Percentiles rank a stretch among this genome's conserved stretches.
Conservation (phyloP, 2,113 vertebrate genomes). For the Eudyptes chrysolophus region DNA sequence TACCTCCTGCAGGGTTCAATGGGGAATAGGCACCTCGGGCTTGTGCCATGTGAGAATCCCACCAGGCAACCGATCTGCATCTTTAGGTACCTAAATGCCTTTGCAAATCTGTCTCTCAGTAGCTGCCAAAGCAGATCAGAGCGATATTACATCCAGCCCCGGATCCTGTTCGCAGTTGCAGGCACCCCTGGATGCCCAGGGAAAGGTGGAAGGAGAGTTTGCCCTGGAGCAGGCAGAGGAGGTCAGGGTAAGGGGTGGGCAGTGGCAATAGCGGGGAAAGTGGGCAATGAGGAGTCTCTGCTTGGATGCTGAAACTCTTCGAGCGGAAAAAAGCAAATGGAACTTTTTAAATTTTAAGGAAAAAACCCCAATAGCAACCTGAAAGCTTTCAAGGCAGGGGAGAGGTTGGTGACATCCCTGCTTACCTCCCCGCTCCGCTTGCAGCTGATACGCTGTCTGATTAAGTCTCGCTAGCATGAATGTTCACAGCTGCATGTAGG, state of each 20-base stretch:
- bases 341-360: background rate
- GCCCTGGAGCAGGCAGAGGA: background rate
- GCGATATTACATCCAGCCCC: fast-evolving
- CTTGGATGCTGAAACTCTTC: background rate
- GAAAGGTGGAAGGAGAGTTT: background rate
- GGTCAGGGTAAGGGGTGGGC: background rate
- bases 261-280: background rate
- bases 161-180: fast-evolving
- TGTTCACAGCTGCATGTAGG: slow-evolving; percentile 22
- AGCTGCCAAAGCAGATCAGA: background rate
- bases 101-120: background rate
- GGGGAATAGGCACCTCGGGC: background rate
- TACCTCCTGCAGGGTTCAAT: background rate
- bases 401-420: background rate
- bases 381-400: background rate
- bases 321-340: background rate
- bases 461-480: background rate
- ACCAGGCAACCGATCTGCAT: background rate
- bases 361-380: background rate
- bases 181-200: background rate
- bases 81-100: background rate
- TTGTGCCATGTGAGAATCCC: background rate
- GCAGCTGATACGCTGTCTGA: background rate
- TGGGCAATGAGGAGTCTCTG: fast-evolving
- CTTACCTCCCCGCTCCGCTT: background rate